Percentiles rank a stretch among this genome's conserved stretches.
Conservation (phyloP, 1,140 invertebrate genomes). For the Halesus radiatus region DNA sequence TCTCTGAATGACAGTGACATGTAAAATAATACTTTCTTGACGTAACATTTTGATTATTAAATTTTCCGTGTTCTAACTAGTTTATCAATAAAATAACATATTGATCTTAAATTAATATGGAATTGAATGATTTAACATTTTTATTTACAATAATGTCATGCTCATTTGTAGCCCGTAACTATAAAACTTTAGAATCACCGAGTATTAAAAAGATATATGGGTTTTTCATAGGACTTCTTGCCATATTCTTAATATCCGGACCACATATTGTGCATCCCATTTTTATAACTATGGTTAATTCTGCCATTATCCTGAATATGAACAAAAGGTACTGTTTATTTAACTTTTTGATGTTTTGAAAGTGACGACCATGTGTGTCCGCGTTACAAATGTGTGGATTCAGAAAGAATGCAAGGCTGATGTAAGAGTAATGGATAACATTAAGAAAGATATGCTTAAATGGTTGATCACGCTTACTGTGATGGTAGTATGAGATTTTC, state of each 20-base stretch:
- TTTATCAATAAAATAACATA: neutral
- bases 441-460: too few relatives aligned
- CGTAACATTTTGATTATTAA: neutral
- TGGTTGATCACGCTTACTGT: too few relatives aligned
- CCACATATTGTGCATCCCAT: slow-evolving; percentile 1
- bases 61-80: neutral
- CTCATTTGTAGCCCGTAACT: neutral
- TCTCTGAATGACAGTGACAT: neutral
- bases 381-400: too few relatives aligned
- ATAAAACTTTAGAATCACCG: neutral
- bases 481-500: too few relatives aligned
- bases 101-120: slow-evolving; percentile 4
- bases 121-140: slow-evolving; percentile 11
- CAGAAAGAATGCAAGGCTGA: too few relatives aligned
- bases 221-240: neutral
- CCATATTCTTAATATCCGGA: neutral
- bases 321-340: slow-evolving; percentile 7
- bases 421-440: too few relatives aligned
- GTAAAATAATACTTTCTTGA: neutral
- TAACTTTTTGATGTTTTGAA: too few relatives aligned
- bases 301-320: neutral
- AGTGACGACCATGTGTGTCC: too few relatives aligned
- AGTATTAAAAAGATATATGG: slow-evolving; percentile 6
- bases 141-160: slow-evolving; percentile 24
- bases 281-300: neutral